Evolutionary conservation across 2,888 invertebrate genomes (phyloP), one percentile per base, ranked within the genome.

Genomic region (Suillia variegata): DNA sequence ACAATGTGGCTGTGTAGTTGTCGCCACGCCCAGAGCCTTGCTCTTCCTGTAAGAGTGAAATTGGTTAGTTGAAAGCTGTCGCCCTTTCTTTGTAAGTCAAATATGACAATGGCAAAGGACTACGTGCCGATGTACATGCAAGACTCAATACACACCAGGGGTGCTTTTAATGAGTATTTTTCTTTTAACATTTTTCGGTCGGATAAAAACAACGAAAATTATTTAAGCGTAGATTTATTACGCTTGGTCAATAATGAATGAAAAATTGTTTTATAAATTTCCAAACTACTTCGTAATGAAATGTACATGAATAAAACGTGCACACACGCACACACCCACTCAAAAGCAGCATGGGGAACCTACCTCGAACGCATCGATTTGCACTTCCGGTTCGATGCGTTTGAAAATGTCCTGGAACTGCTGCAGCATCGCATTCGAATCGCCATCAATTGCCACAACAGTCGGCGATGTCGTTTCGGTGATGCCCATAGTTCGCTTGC

Each of bases 1-100:
- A 90, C 6, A 90, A 83, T 84, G 88, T 88, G 8, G 90, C 89
- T 0, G 89, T 90, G 73, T 90, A 90, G 77, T 90, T 90, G 71
- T 90, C 90, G 0, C 90, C 90, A 54, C 89, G 84, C 59, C 87
- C 89, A 0, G 90, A 87, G n/a, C 89, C 90, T 2, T 85, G 87
- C 15, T 87, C 86, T 62, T 88, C 87, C 86, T 90, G 58, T 18
- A 42, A 50, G 31, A 38, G n/a, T 6, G 10, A 15, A 20, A 13
- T 26, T 47, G 15, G 24, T 38, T 38, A 38, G n/a, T 38, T n/a
- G n/a, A n/a, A n/a, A n/a, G n/a, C n/a, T n/a, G n/a, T n/a, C n/a
- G n/a, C n/a, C n/a, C 5, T 18, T 18, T 18, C 17, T 18, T 8
- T 18, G 5, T 45, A 45, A 45, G 18, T 45, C n/a, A n/a, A 13